Base-by-base conservation (phyloP, 1,140 invertebrate genomes). In the Drosophila parabipectinata region DNA sequence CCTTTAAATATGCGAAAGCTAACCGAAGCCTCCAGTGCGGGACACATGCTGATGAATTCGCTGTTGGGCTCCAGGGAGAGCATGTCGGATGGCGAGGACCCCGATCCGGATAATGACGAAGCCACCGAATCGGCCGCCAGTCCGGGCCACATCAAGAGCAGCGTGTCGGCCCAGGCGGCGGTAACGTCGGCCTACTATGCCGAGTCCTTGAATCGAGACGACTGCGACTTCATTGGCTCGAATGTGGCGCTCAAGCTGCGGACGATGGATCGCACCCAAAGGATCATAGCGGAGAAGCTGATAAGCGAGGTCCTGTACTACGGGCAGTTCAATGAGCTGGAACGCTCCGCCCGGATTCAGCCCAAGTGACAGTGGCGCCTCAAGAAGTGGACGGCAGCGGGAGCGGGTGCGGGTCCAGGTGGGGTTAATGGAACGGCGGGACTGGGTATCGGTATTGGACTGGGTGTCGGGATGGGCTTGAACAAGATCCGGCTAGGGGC, bases 301-400 rank as follows among this genome's bases (percentile, higher is more conserved):
- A 92, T 93, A 44, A 87, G 91, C 28, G 92, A 93, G 68, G 87
- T 93, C 41, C 80, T 93, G 52, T 93, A 91, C 76, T 91, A 92
- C 64, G 92, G 92, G 0, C 91, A 92, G 26, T 92, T 92, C 52
- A 91, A 90, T 34, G 90, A 91, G 50, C 71, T 91, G 58, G 90
- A 91, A 28, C 74, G 90, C 2, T 83, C 77, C 1, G 90, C 90
- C 5, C 71, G 81, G 21, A 91, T 91, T 1, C 90, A 87, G 77
- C 90, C 90, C 66, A 91, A 91, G 87, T 91, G 90, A 91, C 87
- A 83, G 57, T 88, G 79, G 76, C 72, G 77, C 39, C 55, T 75
- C 10, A 60, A 56, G 18, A 74, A 87, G 69, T 78, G 83, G 83
- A 52, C 61, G 44, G 45, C 60, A 28, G 52, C 51, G 30, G 21